Evolutionary conservation across 2,113 vertebrate species (phyloP).

Genomic region (Chitala chitala): DNA sequence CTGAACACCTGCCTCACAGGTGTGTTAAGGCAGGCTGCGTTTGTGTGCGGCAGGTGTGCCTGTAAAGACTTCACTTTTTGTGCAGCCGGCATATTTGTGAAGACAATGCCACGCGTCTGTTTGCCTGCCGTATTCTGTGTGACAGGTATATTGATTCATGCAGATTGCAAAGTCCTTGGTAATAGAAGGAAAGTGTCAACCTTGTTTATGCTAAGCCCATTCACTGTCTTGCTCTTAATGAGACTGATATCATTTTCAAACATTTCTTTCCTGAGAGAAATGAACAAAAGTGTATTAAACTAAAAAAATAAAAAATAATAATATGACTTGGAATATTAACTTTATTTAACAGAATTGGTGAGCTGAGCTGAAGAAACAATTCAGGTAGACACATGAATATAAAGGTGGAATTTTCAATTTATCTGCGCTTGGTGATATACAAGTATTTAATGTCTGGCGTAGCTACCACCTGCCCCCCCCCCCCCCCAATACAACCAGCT

Average conservation of each 20-base stretch:
- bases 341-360: constrained; percentile 6
- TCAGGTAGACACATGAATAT: not conserved
- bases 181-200: not conserved
- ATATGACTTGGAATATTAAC: constrained; percentile 1
- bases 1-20: too few species aligned
- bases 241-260: not conserved
- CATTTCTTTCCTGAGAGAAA: not conserved
- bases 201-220: not conserved
- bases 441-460: not conserved
- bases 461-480: not conserved
- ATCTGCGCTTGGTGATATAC: not conserved
- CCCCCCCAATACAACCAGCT: not conserved
- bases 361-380: not conserved
- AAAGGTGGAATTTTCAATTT: not conserved
- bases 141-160: not conserved
- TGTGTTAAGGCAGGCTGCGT: too few species aligned
- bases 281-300: not conserved
- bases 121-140: too few species aligned
- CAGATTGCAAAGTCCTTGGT: not conserved
- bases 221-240: not conserved
- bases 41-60: not conserved
- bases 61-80: not conserved
- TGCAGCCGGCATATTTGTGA: not conserved
- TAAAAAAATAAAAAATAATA: not conserved
- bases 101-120: too few species aligned